These are phyloP conservation scores for Vanessa tameamea DNA, from an alignment of 1,140 invertebrate species.

Conservation along the genomic window DNA sequence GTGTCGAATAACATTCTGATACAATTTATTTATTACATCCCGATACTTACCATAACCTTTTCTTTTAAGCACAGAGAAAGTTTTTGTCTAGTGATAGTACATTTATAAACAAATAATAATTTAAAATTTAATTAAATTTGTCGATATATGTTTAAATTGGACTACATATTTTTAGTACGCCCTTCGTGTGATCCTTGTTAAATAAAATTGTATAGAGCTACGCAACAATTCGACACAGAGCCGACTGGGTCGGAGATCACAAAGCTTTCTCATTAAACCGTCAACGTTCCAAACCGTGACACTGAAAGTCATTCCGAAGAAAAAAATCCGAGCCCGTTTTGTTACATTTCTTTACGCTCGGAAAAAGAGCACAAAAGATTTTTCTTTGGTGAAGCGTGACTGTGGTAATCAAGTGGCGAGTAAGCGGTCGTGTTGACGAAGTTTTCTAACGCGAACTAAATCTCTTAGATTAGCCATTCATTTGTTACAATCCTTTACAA, in stretches of 20 bases:
- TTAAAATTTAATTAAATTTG: not conserved
- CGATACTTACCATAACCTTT: no score
- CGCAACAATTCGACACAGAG: slow-evolving; percentile 74
- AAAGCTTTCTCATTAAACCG: slow-evolving; percentile 78
- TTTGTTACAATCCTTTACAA: no score
- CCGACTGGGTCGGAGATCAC: slow-evolving; percentile 66
- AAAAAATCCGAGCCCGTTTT: slow-evolving; percentile 70
- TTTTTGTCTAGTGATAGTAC: no score
- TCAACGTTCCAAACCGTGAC: slow-evolving; percentile 72
- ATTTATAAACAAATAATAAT: not conserved
- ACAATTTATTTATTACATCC: no score
- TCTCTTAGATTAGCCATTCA: not conserved
- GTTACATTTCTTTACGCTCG: slow-evolving; percentile 74
- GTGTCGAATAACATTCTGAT: no score
- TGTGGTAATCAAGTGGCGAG: slow-evolving; percentile 76
- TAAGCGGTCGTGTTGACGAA: slow-evolving; percentile 55
- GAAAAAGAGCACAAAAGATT: slow-evolving; percentile 76
- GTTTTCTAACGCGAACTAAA: not conserved
- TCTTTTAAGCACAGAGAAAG: no score
- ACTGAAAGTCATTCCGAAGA: slow-evolving; percentile 75
- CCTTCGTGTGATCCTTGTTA: slow-evolving; percentile 53
- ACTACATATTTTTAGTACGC: slow-evolving; percentile 33
- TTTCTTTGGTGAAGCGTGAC: slow-evolving; percentile 78
- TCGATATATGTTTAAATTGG: not conserved
- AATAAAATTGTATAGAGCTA: slow-evolving; percentile 63